Evolutionary conservation across 2,888 invertebrate species (phyloP).

Genomic region (Caenorhabditis imperialis): DNA sequence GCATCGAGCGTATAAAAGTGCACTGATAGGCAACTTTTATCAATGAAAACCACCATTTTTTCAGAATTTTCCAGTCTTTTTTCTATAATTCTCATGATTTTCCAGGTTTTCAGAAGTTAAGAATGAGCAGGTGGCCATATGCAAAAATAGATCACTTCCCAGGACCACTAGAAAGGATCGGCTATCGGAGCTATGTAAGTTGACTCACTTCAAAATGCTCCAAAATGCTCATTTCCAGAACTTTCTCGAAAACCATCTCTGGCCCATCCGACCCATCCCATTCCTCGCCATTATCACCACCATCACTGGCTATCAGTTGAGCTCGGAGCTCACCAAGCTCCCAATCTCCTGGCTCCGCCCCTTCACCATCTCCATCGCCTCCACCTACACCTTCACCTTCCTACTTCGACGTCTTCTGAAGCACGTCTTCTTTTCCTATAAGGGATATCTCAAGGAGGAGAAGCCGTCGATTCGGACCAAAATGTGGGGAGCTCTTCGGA

Average conservation of each 20-base stretch:
- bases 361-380: conserved; percentile 15
- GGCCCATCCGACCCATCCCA: conserved; percentile 56
- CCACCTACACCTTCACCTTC: conserved; percentile 22
- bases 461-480: conserved; percentile 70
- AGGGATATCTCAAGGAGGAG: conserved; percentile 71
- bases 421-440: conserved; percentile 72
- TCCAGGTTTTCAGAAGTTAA: no score
- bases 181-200: conserved; percentile 36
- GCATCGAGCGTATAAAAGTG: no score
- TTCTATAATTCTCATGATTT: no score
- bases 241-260: conserved; percentile 56
- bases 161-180: conserved; percentile 10
- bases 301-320: conserved; percentile 12
- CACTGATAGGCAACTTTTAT: no score
- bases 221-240: conserved; percentile 33
- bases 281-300: conserved; percentile 16
- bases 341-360: conserved; percentile 15
- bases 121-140: no score
- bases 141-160: conserved; percentile 17
- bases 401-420: conserved; percentile 57
- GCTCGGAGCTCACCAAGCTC: conserved; percentile 5
- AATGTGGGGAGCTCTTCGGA: conserved; percentile 68
- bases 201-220: no score
- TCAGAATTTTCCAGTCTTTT: no score
- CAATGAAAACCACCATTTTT: no score